Evolutionary conservation across 92 coral and sea anemone genomes (phyloP).

Genomic region (Porites rus): DNA sequence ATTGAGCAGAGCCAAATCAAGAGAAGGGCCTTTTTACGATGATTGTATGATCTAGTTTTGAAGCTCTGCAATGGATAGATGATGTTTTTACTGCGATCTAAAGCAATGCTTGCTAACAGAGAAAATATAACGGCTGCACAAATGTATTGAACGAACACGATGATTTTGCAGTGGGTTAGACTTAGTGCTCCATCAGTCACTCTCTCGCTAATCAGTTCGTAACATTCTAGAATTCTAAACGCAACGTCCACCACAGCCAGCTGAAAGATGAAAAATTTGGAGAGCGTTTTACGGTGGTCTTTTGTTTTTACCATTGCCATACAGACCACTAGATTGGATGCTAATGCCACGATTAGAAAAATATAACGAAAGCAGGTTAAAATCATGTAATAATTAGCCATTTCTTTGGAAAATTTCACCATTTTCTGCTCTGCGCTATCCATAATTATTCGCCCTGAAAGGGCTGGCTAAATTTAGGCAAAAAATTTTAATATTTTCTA

Average conservation of each 20-base stretch:
- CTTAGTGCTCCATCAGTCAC: neutral
- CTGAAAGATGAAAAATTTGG: slow-evolving; percentile 57
- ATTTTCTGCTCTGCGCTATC: neutral
- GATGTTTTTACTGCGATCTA: slow-evolving; percentile 72
- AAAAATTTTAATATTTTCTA: no score
- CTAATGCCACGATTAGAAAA: slow-evolving; percentile 24
- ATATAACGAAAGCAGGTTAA: neutral
- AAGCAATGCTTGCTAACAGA: slow-evolving; percentile 75
- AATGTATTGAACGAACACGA: slow-evolving; percentile 55
- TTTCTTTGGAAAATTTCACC: neutral
- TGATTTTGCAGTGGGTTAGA: slow-evolving; percentile 47
- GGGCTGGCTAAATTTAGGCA: neutral
- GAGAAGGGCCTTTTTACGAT: neutral
- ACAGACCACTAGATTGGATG: slow-evolving; percentile 69
- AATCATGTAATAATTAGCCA: neutral
- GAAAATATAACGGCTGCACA: slow-evolving; percentile 69
- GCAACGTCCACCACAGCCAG: slow-evolving; percentile 49
- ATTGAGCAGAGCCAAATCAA: slow-evolving; percentile 46
- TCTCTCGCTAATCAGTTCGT: slow-evolving; percentile 7
- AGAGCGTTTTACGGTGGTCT: slow-evolving; percentile 8
- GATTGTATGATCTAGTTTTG: neutral
- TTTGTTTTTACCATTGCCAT: slow-evolving; percentile 51
- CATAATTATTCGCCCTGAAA: neutral
- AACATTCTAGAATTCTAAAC: slow-evolving; percentile 38
- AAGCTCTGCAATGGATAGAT: slow-evolving; percentile 52